Percentiles rank a stretch among this genome's conserved stretches.
These are phyloP conservation scores for Cryptomyrus ogoouensis DNA, from an alignment of 2,113 vertebrate genomes.

Conservation along the genomic window DNA sequence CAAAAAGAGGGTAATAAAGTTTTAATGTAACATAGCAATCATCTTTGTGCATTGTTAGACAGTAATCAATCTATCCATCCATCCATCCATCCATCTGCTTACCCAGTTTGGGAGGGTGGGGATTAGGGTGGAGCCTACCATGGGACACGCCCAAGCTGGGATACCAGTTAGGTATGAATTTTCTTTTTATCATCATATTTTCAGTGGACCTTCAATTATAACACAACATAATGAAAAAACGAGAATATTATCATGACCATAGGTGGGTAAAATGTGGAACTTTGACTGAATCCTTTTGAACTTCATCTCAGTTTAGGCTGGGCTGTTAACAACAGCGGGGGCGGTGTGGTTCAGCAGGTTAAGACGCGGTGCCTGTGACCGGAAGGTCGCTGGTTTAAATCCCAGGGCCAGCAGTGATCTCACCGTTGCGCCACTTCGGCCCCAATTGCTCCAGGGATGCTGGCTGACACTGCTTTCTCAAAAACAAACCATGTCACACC, in stretches of 20 bases:
- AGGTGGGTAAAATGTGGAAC: not conserved
- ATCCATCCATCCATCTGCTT: not conserved
- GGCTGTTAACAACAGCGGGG: not conserved
- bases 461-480: not conserved
- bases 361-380: not conserved
- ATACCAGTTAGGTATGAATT: not conserved
- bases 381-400: not conserved
- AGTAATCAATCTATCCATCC: not conserved
- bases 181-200: not conserved
- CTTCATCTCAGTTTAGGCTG: not conserved
- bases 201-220: not conserved
- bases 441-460: not conserved
- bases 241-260: not conserved
- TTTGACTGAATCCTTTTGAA: not conserved
- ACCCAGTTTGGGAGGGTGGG: not conserved
- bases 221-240: not conserved
- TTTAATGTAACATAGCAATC: not conserved
- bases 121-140: not conserved
- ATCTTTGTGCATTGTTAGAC: not conserved
- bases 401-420: not conserved
- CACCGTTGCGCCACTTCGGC: not conserved
- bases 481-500: not conserved
- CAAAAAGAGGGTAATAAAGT: not conserved
- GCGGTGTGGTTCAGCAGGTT: not conserved
- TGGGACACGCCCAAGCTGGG: not conserved